Evolutionary conservation across 2,113 vertebrate species (phyloP).

Genomic region (Callorhinus ursinus): DNA sequence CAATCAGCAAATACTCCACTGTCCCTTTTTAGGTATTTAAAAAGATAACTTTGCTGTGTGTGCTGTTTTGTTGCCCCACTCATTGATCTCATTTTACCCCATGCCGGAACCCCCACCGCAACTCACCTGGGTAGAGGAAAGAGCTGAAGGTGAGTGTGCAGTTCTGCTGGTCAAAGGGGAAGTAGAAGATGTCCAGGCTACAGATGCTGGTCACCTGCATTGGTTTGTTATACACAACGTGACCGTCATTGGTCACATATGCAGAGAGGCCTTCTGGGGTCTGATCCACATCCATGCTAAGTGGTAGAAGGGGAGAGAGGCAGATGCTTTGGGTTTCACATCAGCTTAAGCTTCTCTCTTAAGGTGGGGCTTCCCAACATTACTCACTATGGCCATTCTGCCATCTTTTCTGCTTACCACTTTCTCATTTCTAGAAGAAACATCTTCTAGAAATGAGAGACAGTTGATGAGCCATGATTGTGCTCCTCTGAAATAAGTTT

Average conservation of each 20-base stretch:
- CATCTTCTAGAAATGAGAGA: not conserved
- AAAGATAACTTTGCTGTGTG: not conserved
- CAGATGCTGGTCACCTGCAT: slow-evolving; percentile 88
- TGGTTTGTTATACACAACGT: slow-evolving; percentile 88
- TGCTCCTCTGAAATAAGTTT: not conserved
- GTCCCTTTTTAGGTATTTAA: not conserved
- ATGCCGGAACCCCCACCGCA: not conserved
- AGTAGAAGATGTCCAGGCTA: slow-evolving; percentile 91
- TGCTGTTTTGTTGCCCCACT: not conserved
- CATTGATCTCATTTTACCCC: not conserved
- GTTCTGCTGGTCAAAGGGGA: slow-evolving; percentile 79
- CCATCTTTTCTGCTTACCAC: not conserved
- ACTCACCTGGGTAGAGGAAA: slow-evolving; percentile 91
- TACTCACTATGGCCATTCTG: not conserved
- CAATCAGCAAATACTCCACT: not conserved
- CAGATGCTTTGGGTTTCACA: not conserved
- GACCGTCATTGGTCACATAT: slow-evolving; percentile 88
- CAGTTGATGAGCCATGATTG: not conserved
- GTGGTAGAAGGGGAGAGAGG: not conserved
- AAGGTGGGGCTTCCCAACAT: not conserved
- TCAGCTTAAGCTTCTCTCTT: not conserved
- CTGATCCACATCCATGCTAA: slow-evolving; percentile 87
- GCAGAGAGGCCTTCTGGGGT: slow-evolving; percentile 88
- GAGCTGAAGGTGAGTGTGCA: slow-evolving; percentile 90
- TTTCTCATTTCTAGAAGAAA: not conserved